Conservation (phyloP, 2,797 vertebrate species). For the Gallinago stenura region DNA sequence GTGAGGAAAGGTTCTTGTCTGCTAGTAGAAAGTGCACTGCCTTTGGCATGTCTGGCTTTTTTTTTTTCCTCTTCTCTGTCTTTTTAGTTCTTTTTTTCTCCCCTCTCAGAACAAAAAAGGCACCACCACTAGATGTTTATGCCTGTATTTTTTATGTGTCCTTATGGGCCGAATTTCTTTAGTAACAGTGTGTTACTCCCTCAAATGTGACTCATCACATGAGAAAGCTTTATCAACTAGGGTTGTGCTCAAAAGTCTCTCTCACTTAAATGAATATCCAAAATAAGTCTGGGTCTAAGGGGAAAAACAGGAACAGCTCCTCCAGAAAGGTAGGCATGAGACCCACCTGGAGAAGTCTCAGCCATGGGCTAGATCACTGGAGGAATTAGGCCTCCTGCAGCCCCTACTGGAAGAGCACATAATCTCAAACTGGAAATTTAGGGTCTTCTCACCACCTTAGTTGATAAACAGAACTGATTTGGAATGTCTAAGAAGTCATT, state of each 20-base stretch:
- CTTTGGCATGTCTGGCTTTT: not conserved
- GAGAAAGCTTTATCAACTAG: not conserved
- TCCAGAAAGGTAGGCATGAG: not conserved
- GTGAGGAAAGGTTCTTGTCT: not conserved
- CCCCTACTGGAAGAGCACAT: not conserved
- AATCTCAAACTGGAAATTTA: not conserved
- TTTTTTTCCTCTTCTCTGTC: not conserved
- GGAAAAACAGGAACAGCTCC: too few relatives aligned
- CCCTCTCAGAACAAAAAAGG: fast-evolving
- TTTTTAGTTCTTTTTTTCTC: not conserved
- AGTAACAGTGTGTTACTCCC: not conserved
- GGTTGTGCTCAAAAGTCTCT: not conserved
- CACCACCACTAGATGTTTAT: not conserved
- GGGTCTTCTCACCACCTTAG: not conserved
- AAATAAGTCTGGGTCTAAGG: not conserved
- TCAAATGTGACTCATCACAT: too few relatives aligned
- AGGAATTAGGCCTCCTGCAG: not conserved
- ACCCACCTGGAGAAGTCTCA: not conserved
- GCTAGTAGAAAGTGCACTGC: not conserved
- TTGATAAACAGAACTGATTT: not conserved
- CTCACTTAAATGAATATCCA: not conserved
- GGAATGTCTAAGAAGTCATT: not conserved
- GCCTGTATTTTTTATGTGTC: not conserved
- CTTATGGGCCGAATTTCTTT: not conserved
- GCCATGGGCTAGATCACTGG: not conserved